Base-by-base conservation (phyloP, 1,140 invertebrate genomes). In the Drosophila saltans region DNA sequence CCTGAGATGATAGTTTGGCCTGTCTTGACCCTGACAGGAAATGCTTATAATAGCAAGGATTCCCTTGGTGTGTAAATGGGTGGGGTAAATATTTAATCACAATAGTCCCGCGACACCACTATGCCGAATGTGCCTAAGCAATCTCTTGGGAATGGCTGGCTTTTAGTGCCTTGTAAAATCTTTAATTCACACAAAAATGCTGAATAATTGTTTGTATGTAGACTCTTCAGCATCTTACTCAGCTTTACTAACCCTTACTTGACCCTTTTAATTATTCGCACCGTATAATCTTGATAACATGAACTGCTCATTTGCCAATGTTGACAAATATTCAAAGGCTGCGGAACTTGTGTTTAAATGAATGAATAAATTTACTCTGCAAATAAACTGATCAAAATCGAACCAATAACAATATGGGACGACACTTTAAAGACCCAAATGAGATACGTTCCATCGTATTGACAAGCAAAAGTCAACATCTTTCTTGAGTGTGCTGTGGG, bases 71-170 rank as follows among this genome's bases (percentile, higher is more conserved):
- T 39, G 57, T n/a, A 59, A 30, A 59, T 24, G 57, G 57, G 57
- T 36, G 3, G 33, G 36, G 33, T 59, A 59, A 59, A 59, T 59
- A 59, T 59, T 59, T 59, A 59, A 59, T 59, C 57, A 59, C 57
- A 40, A 59, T 16, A 33, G 30, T 9, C 24, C 45, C 45, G 45
- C 45, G 45, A 52, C 45, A 52, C 21, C 45, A 26, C 45, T 26
- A 24, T 10, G 33, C 57, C 57, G 57, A 39, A 33, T 39, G 33
- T 33, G 57, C 57, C 33, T 40, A 39, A 16, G 6, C 33, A 59
- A 24, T 24, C 57, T 59, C 33, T 24, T 9, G 57, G 57, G 57
- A 59, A 59, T 59, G 57, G 24, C 57, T 36, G 57, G 16, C 30
- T 59, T 39, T 59, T 8, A 39, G 57, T 39, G 33, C 57, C 57